Percentiles rank a stretch among this genome's conserved stretches.
Conservation (phyloP, 2,113 vertebrate genomes). For the Montifringilla adamsi region DNA sequence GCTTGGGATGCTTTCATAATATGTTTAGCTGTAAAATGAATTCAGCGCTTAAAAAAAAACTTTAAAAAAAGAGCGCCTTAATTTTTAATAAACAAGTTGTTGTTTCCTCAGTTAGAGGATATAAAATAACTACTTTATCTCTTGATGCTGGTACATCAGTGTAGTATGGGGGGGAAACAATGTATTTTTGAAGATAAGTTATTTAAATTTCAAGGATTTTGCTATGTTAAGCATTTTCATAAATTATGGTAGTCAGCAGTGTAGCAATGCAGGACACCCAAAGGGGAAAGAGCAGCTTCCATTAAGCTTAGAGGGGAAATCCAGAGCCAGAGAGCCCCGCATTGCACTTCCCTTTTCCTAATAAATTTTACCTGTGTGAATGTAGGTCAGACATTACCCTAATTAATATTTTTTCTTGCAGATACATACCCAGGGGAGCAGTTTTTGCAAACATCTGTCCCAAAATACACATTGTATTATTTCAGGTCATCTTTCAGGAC, state of each 20-base stretch:
- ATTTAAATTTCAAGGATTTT: neutral
- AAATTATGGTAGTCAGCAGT: neutral
- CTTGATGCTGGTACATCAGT: neutral
- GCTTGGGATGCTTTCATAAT: neutral
- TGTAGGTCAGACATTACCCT: neutral
- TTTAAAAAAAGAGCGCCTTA: neutral
- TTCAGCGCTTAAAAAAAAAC: neutral
- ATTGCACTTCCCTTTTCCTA: neutral
- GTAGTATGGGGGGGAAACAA: rapidly evolving
- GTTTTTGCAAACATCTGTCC: neutral
- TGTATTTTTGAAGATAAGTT: neutral
- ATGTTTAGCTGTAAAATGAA: neutral
- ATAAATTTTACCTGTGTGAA: neutral
- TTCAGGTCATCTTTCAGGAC: neutral
- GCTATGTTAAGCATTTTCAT: neutral
- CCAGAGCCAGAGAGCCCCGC: neutral
- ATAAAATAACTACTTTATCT: neutral
- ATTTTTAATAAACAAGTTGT: neutral
- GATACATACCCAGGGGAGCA: neutral
- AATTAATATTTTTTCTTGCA: neutral
- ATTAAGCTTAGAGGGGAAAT: neutral
- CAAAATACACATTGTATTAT: rapidly evolving
- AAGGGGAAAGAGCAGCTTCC: neutral
- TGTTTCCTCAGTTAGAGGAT: neutral
- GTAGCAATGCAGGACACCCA: neutral